Evolutionary conservation across 1,140 invertebrate genomes (phyloP).

Genomic region (Brachionus rubens): DNA sequence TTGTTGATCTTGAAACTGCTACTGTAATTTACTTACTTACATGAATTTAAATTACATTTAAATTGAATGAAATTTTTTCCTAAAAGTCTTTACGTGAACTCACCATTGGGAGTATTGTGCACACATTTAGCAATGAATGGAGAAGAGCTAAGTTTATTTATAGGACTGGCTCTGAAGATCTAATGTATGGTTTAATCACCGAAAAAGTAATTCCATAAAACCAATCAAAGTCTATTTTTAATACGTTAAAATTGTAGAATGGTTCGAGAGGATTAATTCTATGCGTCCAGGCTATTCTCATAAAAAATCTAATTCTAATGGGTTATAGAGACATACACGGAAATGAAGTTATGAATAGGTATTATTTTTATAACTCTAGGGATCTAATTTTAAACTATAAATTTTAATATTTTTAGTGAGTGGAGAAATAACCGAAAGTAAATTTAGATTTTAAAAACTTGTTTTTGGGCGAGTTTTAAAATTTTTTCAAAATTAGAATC

Average conservation of each 20-base stretch:
- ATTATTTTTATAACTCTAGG: neutral
- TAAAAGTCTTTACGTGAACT: constrained; percentile 5
- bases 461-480: neutral
- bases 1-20: constrained; percentile 22
- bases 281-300: constrained; percentile 68
- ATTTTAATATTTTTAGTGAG: neutral
- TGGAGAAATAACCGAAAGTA: constrained; percentile 39
- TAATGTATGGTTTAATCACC: neutral
- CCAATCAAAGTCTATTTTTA: too few relatives aligned
- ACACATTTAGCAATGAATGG: constrained; percentile 23
- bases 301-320: constrained; percentile 66
- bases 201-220: too few relatives aligned
- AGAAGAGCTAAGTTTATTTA: constrained; percentile 25
- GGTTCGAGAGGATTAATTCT: constrained; percentile 66
- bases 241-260: constrained; percentile 56
- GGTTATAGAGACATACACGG: constrained; percentile 33
- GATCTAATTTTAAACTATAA: neutral
- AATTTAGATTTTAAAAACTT: neutral
- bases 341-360: constrained; percentile 1
- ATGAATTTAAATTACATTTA: too few relatives aligned
- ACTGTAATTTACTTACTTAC: neutral
- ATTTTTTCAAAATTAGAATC: constrained; percentile 61
- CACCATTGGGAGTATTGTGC: constrained; percentile 19
- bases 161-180: neutral
- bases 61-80: too few relatives aligned